A percentile compares a stretch with the other conserved stretches of the same genome.
Evolutionary conservation across 2,888 invertebrate species (phyloP).

Genomic region (Melolontha melolontha): DNA sequence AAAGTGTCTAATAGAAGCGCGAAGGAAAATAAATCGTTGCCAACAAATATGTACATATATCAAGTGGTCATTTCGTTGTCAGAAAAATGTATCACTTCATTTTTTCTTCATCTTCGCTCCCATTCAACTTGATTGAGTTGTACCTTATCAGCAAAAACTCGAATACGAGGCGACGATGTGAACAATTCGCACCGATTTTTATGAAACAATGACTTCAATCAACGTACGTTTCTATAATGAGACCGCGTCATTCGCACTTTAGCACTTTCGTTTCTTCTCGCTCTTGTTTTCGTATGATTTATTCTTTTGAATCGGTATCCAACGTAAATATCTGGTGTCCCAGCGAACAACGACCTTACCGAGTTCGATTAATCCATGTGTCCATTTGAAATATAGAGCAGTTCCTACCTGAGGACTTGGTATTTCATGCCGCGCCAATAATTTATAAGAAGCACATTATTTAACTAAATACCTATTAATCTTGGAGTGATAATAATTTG

Average conservation of each 20-base stretch:
- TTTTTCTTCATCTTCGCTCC: not conserved
- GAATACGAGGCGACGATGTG: not conserved
- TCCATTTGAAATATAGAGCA: slow-evolving; percentile 29
- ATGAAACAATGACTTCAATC: slow-evolving; percentile 14
- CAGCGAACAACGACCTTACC: slow-evolving; percentile 13
- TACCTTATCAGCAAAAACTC: slow-evolving; percentile 1
- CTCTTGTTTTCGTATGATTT: slow-evolving; percentile 14
- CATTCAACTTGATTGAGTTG: slow-evolving; percentile 5
- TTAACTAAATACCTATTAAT: slow-evolving; percentile 27
- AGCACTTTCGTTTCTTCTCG: not conserved
- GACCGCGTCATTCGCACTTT: slow-evolving; percentile 11
- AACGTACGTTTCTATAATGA: not conserved
- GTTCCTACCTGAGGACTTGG: slow-evolving; percentile 6
- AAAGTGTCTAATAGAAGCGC: too few species aligned
- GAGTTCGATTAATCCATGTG: slow-evolving; percentile 13
- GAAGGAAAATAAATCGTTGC: not conserved
- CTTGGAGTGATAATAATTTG: slow-evolving; percentile 15
- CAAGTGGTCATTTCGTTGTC: slow-evolving; percentile 9
- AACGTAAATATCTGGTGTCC: slow-evolving; percentile 19
- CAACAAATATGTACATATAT: not conserved
- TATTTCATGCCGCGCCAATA: slow-evolving; percentile 4
- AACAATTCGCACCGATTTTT: not conserved
- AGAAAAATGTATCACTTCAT: slow-evolving; percentile 5
- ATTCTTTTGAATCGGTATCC: slow-evolving; percentile 5
- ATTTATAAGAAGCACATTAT: slow-evolving; percentile 27